Evolutionary conservation across 2,888 invertebrate species (phyloP).

Genomic region (Aphidius colemani): DNA sequence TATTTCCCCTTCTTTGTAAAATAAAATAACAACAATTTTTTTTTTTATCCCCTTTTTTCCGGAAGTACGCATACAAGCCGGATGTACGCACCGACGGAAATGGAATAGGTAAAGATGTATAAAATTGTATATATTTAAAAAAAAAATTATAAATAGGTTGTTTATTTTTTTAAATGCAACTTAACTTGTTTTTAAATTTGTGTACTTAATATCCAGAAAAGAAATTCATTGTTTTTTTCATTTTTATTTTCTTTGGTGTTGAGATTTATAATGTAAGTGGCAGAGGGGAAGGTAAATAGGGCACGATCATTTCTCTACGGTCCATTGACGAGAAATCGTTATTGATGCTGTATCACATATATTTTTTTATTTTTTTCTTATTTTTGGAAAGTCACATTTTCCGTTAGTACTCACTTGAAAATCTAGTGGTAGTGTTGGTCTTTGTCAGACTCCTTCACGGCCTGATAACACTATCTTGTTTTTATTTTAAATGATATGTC

Average conservation of each 20-base stretch:
- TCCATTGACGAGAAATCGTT: constrained; percentile 6
- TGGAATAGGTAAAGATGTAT: neutral
- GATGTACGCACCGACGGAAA: too few species aligned
- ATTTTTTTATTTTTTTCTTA: neutral
- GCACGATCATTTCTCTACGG: constrained; percentile 3
- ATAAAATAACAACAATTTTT: neutral
- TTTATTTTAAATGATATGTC: too few species aligned
- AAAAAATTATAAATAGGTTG: neutral
- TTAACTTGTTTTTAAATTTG: neutral
- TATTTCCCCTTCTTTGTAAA: neutral
- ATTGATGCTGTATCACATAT: neutral
- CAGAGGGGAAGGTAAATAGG: neutral
- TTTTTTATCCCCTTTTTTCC: constrained; percentile 2
- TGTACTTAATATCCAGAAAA: neutral
- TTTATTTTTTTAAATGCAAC: neutral
- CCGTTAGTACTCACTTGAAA: too few species aligned
- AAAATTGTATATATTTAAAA: neutral
- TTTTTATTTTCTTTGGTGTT: too few species aligned
- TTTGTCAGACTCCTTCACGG: too few species aligned
- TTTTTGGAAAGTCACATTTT: neutral
- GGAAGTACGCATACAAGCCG: too few species aligned
- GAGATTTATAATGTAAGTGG: neutral
- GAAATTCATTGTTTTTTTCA: neutral
- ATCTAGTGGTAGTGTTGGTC: too few species aligned
- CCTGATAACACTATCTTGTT: too few species aligned